phyloP scores from a whole-genome alignment of 2,113 vertebrate species.

The Sitta europaea region DNA sequence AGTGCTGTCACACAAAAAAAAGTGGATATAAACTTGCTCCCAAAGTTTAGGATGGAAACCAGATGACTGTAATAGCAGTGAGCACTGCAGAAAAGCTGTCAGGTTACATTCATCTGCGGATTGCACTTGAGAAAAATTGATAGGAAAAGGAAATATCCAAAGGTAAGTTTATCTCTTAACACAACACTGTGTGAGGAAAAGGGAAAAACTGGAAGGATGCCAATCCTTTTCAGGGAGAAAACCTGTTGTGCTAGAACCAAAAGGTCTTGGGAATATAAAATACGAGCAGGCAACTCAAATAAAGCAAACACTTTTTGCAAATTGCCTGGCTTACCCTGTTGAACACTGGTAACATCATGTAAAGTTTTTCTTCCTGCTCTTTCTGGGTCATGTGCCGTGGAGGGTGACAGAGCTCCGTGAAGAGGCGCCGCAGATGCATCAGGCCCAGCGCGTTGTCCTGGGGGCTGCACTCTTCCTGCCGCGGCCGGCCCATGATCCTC shows the following conservation, averaged over 20 bases:
- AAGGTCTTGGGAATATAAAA: background rate
- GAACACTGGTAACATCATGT: conserved; percentile 99
- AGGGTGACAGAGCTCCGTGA: conserved; percentile 94
- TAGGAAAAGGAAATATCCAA: background rate
- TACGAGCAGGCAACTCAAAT: background rate
- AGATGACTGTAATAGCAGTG: background rate
- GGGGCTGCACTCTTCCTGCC: conserved; percentile 97
- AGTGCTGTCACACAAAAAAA: background rate
- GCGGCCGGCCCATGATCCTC: conserved; percentile 96
- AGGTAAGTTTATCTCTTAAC: background rate
- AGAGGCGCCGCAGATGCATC: conserved; percentile 97
- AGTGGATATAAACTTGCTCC: background rate
- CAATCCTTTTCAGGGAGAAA: background rate
- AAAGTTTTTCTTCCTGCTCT: conserved; percentile 98
- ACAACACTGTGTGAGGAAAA: background rate
- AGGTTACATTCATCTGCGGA: background rate
- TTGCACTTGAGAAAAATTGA: background rate
- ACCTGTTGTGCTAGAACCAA: background rate
- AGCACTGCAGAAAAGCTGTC: background rate
- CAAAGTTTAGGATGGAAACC: background rate
- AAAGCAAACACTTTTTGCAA: background rate
- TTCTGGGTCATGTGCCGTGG: conserved; percentile 98
- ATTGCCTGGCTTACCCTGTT: conserved; percentile 83
- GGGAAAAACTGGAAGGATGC: background rate
- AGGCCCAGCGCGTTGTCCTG: conserved; percentile 96